phyloP scores from a whole-genome alignment of 2,797 vertebrate species.

The Adrianichthys oophorus region DNA sequence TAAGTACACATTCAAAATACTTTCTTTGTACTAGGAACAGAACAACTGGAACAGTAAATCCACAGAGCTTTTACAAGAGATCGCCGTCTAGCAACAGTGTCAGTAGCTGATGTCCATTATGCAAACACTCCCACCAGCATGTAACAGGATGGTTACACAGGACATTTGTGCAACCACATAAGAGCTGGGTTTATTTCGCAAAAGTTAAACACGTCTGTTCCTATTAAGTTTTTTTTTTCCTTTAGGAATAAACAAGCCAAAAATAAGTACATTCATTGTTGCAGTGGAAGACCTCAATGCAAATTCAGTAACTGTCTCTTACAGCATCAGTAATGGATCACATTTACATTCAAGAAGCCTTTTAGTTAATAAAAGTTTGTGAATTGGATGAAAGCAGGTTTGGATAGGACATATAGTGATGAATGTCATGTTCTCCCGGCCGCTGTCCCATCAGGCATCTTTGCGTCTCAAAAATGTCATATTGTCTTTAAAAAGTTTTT shows the following conservation, averaged over 20 bases:
- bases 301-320: conserved; percentile 8
- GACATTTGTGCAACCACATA: conserved; percentile 1
- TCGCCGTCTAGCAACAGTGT: conserved; percentile 28
- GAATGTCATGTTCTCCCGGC: not conserved
- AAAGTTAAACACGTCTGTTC: conserved; percentile 3
- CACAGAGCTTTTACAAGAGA: conserved; percentile 9
- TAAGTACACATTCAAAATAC: conserved; percentile 1
- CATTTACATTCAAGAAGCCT: conserved; percentile 11
- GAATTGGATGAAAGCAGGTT: conserved; percentile 7
- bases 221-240: conserved; percentile 6
- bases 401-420: conserved; percentile 12
- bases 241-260: not conserved
- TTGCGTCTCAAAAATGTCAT: conserved; percentile 7
- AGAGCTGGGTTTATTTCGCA: conserved; percentile 27
- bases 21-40: not conserved
- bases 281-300: conserved; percentile 29
- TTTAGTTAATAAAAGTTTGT: conserved; percentile 3
- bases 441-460: conserved; percentile 18
- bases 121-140: conserved; percentile 26
- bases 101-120: conserved; percentile 41
- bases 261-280: conserved; percentile 52
- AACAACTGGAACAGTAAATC: conserved; percentile 11
- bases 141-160: conserved; percentile 39
- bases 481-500: conserved; percentile 15
- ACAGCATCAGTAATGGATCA: conserved; percentile 12